phyloP scores from a whole-genome alignment of 2,888 invertebrate genomes.

The Malachius bipustulatus region DNA sequence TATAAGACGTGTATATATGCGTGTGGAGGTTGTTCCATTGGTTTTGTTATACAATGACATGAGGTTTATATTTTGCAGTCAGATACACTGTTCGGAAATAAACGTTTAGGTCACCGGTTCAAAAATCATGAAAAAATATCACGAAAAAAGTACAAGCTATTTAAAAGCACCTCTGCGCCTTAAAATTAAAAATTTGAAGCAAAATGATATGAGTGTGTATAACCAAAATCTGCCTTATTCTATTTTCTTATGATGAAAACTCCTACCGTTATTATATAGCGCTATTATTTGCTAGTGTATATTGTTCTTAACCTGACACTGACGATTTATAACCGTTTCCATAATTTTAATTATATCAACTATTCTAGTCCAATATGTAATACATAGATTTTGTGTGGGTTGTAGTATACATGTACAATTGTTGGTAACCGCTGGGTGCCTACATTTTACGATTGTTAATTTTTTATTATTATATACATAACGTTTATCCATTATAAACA shows the following conservation, averaged over 20 bases:
- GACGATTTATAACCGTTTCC: constrained; percentile 39
- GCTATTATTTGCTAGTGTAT: constrained; percentile 39
- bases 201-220: constrained; percentile 45
- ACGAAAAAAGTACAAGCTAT: constrained; percentile 60
- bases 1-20: too few species aligned
- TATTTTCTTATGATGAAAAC: constrained; percentile 49
- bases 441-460: constrained; percentile 29
- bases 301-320: constrained; percentile 39
- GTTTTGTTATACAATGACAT: constrained; percentile 37
- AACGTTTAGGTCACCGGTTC: constrained; percentile 46
- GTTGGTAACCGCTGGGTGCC: constrained; percentile 40
- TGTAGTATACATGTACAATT: constrained; percentile 46
- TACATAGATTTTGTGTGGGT: constrained; percentile 45
- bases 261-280: constrained; percentile 42
- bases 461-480: constrained; percentile 16
- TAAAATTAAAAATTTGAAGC: constrained; percentile 49
- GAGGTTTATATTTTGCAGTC: constrained; percentile 33
- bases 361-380: constrained; percentile 41
- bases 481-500: too few species aligned
- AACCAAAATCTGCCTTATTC: constrained; percentile 60
- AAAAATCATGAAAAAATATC: constrained; percentile 43
- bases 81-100: constrained; percentile 38
- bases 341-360: constrained; percentile 37
- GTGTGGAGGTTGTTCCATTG: constrained; percentile 30
- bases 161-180: constrained; percentile 64